Conservation (phyloP, 2,113 vertebrate genomes). For the Pelvicachromis taeniatus region DNA sequence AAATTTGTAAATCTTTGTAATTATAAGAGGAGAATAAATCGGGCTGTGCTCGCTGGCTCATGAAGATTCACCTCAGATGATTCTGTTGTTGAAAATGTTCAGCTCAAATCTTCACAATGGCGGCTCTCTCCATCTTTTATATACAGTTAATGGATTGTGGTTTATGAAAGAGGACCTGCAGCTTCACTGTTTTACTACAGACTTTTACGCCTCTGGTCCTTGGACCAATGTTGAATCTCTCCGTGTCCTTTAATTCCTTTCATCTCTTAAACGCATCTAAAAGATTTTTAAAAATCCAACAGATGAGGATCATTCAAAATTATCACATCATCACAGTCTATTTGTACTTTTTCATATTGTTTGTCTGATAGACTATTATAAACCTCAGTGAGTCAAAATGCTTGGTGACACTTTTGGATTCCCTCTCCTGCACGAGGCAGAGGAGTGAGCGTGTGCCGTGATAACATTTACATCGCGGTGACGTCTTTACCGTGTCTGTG, state of each 20-base stretch:
- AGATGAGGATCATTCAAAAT: neutral
- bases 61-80: neutral
- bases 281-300: neutral
- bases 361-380: neutral
- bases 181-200: neutral
- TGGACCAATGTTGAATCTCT: neutral
- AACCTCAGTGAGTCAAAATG: neutral
- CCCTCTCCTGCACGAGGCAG: neutral
- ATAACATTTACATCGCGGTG: neutral
- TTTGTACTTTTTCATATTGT: neutral
- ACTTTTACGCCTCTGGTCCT: neutral
- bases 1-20: neutral
- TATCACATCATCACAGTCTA: neutral
- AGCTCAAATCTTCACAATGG: neutral
- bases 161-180: neutral
- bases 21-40: neutral
- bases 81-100: neutral
- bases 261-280: neutral
- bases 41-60: neutral
- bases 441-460: neutral
- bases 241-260: accelerated
- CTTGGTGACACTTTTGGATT: neutral
- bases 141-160: neutral
- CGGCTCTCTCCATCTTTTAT: neutral
- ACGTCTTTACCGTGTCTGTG: constrained; percentile 34